These are phyloP conservation scores for Peromyscus eremicus DNA, from an alignment of 2,797 vertebrate genomes.

Conservation along the genomic window DNA sequence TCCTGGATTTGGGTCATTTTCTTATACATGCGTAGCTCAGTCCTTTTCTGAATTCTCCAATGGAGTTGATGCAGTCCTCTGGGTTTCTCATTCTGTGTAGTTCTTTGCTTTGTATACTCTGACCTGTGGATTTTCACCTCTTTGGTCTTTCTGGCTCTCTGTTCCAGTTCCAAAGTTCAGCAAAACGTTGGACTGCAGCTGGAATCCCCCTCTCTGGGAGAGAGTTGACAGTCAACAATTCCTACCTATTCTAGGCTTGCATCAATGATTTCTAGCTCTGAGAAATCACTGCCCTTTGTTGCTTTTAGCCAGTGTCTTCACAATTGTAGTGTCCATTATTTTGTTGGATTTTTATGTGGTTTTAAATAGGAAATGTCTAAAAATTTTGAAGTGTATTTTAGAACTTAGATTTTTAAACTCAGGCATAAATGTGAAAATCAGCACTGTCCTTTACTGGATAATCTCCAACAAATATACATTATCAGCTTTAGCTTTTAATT, in stretches of 20 bases:
- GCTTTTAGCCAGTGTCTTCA: not conserved
- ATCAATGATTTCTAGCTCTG: not conserved
- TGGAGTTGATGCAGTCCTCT: not conserved
- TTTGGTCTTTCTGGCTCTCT: not conserved
- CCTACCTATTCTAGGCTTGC: not conserved
- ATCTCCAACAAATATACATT: not conserved
- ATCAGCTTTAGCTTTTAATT: not conserved
- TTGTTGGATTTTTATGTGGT: not conserved
- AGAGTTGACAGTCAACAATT: not conserved
- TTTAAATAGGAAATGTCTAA: not conserved
- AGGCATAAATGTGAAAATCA: not conserved
- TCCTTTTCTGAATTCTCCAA: not conserved
- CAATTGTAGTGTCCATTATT: not conserved
- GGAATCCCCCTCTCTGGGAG: not conserved
- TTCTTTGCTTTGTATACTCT: not conserved
- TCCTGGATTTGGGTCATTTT: constrained; percentile 53
- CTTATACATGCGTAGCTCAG: not conserved
- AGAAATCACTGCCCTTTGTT: not conserved
- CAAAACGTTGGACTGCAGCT: not conserved
- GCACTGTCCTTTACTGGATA: not conserved
- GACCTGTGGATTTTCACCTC: not conserved
- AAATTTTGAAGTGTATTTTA: not conserved
- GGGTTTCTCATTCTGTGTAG: not conserved
- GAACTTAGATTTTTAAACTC: not conserved
- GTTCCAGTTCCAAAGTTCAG: not conserved